A percentile compares a stretch with the other conserved stretches of the same genome.
Evolutionary conservation across 2,797 vertebrate species (phyloP).

Genomic region (Nannoperca australis): DNA sequence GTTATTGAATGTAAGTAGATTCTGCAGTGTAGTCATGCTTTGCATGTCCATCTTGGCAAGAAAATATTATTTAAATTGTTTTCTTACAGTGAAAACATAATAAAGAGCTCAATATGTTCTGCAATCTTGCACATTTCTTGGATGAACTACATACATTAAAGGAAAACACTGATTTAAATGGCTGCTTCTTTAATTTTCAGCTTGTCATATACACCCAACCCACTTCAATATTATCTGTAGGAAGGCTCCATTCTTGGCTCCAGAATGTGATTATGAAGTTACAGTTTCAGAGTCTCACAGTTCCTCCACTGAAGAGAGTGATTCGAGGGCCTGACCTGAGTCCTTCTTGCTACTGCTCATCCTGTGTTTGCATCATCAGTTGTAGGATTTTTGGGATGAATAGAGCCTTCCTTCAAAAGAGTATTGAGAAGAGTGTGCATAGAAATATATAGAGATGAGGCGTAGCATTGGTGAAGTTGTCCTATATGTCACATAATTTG

Average conservation of each 20-base stretch:
- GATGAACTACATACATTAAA: background rate
- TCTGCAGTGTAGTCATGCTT: too few relatives aligned
- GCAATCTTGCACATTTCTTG: too few relatives aligned
- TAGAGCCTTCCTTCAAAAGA: background rate
- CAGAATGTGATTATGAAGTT: background rate
- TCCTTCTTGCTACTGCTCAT: background rate
- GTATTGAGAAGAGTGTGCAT: background rate
- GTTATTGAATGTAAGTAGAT: background rate
- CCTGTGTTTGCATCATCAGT: background rate
- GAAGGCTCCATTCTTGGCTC: background rate
- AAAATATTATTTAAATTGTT: background rate
- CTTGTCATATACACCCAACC: background rate
- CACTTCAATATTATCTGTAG: background rate
- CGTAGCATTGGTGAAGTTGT: background rate
- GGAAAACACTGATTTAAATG: background rate
- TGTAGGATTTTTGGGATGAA: background rate
- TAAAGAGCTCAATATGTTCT: background rate
- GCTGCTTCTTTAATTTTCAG: background rate
- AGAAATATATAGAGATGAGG: background rate
- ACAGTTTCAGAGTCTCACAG: background rate
- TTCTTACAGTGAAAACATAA: background rate
- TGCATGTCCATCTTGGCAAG: background rate
- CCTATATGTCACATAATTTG: constrained; percentile 1
- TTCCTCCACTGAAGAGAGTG: background rate
- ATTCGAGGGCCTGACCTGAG: background rate